These are phyloP conservation scores for Sylvia borin DNA, from an alignment of 2,797 vertebrate species.

Conservation along the genomic window DNA sequence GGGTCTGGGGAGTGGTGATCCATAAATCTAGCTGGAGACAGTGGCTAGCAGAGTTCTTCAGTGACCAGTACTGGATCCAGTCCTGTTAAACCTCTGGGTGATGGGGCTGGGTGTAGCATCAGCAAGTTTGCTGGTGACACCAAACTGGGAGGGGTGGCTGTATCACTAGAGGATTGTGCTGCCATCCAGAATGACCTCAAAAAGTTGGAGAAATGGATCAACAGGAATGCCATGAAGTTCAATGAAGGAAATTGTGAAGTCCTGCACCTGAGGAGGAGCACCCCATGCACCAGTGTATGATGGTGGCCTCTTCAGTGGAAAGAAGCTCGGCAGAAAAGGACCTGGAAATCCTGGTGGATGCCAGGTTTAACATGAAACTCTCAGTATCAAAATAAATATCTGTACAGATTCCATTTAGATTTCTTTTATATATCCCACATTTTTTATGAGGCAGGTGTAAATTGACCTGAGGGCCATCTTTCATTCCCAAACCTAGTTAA, in stretches of 20 bases:
- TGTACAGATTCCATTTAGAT: background rate
- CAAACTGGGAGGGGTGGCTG: background rate
- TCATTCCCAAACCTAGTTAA: background rate
- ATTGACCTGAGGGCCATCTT: background rate
- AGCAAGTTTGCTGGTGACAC: background rate
- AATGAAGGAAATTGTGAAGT: background rate
- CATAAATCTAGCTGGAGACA: background rate
- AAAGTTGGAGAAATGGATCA: background rate
- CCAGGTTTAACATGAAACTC: background rate
- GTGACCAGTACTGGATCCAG: background rate
- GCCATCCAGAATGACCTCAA: background rate
- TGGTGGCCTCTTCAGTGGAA: background rate
- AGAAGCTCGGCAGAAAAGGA: background rate
- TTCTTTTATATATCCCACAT: background rate
- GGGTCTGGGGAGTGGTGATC: background rate
- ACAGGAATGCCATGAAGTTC: background rate
- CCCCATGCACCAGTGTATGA: no score
- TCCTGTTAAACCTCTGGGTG: background rate
- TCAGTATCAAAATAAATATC: background rate
- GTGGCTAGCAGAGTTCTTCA: background rate
- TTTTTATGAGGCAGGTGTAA: background rate
- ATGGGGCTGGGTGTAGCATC: background rate
- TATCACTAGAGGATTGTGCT: rapidly evolving
- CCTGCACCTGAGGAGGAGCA: background rate
- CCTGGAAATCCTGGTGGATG: background rate